Evolutionary conservation across 1,140 invertebrate species (phyloP).

Genomic region (Linepithema humile): DNA sequence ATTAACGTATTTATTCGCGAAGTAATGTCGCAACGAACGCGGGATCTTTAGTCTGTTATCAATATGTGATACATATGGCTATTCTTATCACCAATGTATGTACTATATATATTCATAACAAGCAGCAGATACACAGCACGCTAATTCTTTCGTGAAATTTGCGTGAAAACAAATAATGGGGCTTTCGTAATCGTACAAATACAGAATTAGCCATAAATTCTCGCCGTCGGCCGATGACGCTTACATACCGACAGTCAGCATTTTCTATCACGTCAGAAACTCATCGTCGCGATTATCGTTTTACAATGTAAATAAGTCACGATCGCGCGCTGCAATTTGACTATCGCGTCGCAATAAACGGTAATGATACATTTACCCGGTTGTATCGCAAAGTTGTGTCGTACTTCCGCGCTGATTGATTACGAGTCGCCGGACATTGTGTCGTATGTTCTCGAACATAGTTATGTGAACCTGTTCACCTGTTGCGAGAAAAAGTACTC

Average conservation of each 20-base stretch:
- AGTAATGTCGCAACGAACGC: not conserved
- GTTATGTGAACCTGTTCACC: constrained; percentile 39
- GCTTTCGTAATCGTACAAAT: not conserved
- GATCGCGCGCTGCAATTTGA: not conserved
- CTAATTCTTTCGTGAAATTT: not conserved
- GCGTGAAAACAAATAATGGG: not conserved
- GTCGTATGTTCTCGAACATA: constrained; percentile 12
- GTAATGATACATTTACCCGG: not conserved
- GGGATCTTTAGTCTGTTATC: not conserved
- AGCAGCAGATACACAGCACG: not conserved
- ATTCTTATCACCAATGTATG: constrained; percentile 5
- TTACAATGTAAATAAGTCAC: not conserved
- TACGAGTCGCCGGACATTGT: not conserved
- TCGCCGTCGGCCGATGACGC: not conserved
- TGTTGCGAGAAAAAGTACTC: constrained; percentile 20
- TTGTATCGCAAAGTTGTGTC: constrained; percentile 21
- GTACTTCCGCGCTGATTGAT: constrained; percentile 11
- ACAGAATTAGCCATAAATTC: not conserved
- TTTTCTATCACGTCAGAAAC: not conserved
- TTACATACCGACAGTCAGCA: not conserved
- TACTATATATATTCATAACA: not conserved
- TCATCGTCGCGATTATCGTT: not conserved
- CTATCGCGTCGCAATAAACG: not conserved
- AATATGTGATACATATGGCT: not conserved
- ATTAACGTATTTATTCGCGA: not conserved